Percentiles rank a stretch among this genome's conserved stretches.
phyloP scores from a whole-genome alignment of 2,113 vertebrate species.

The Passer domesticus region DNA sequence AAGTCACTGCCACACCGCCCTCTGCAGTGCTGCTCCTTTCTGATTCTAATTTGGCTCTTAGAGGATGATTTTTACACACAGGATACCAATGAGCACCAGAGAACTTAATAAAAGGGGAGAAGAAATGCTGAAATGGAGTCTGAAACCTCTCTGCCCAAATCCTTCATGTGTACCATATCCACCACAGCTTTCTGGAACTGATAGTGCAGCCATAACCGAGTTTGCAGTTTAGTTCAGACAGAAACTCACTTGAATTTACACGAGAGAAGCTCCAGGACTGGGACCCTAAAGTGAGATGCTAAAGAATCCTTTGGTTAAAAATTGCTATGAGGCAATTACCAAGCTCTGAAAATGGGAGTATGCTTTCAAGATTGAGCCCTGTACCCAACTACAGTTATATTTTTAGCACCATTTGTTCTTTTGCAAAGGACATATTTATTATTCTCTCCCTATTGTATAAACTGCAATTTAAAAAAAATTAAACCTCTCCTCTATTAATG shows the following conservation, averaged over 20 bases:
- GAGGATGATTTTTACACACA: not conserved
- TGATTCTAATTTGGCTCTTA: not conserved
- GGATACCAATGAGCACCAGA: not conserved
- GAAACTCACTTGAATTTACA: not conserved
- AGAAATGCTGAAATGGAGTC: not conserved
- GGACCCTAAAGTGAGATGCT: not conserved
- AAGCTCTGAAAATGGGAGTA: not conserved
- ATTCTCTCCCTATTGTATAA: not conserved
- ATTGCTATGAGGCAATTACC: not conserved
- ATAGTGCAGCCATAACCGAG: not conserved
- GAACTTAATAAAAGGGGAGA: not conserved
- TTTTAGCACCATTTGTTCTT: not conserved
- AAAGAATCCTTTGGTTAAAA: not conserved
- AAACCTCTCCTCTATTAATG: not conserved
- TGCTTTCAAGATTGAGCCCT: not conserved
- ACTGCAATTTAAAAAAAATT: not conserved
- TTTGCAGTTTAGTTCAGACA: not conserved
- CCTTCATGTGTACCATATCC: not conserved
- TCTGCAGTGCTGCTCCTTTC: not conserved
- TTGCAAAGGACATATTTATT: not conserved
- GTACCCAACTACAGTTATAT: not conserved
- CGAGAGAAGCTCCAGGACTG: not conserved
- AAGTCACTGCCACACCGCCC: not conserved
- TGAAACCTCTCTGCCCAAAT: not conserved
- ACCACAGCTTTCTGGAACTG: not conserved